These are phyloP conservation scores for Melolontha melolontha DNA, from an alignment of 2,888 invertebrate species.

Conservation along the genomic window DNA sequence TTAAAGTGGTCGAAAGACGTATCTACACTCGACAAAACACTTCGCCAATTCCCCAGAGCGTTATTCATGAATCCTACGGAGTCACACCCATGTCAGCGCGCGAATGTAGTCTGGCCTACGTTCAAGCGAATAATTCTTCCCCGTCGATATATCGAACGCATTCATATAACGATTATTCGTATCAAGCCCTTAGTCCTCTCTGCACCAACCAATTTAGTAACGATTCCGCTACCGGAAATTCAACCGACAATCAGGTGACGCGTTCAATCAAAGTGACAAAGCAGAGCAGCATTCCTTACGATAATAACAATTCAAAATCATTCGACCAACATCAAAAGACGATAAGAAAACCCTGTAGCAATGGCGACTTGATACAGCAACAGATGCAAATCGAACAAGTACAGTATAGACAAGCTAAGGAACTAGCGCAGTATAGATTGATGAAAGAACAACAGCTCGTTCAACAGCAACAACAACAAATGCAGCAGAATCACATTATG, in stretches of 20 bases:
- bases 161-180: conserved; percentile 55
- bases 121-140: conserved; percentile 32
- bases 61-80: conserved; percentile 63
- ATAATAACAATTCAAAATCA: conserved; percentile 49
- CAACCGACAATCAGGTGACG: conserved; percentile 39
- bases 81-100: conserved; percentile 55
- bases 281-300: conserved; percentile 56
- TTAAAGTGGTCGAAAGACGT: conserved; percentile 29
- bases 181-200: conserved; percentile 60
- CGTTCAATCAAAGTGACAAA: conserved; percentile 41
- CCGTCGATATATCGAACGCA: conserved; percentile 9
- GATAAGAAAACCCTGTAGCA: conserved; percentile 50
- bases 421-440: conserved; percentile 60
- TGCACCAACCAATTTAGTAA: conserved; percentile 46
- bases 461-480: conserved; percentile 53
- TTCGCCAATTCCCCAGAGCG: conserved; percentile 58
- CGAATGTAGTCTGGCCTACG: conserved; percentile 52
- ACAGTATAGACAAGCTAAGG: conserved; percentile 56
- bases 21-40: conserved; percentile 28
- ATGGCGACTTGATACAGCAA: conserved; percentile 61
- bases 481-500: conserved; percentile 38
- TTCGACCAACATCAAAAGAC: conserved; percentile 52
- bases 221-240: conserved; percentile 6
- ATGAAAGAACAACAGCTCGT: conserved; percentile 57
- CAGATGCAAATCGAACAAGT: conserved; percentile 59